Base-by-base conservation (phyloP, 1,140 invertebrate species). In the Anastatus disparis region DNA sequence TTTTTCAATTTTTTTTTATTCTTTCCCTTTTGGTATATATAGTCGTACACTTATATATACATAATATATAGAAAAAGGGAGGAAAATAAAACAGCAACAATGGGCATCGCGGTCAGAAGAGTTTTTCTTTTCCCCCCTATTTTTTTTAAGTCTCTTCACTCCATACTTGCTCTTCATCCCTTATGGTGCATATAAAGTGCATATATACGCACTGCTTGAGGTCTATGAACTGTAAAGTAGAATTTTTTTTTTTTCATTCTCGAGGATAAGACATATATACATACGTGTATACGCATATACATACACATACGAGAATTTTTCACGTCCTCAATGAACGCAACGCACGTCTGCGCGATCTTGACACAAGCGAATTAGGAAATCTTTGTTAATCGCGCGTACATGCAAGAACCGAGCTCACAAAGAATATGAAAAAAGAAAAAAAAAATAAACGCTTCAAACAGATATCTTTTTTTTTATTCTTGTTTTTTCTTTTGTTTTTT, bases 351-450 rank as follows among this genome's bases (percentile, higher is more conserved):
- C 17, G 42, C 24, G 58, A 27, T 61, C 40, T 61, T 61, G 58
- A 61, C 42, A 42, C 3, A 44, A 22, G 40, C n/a, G 13, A 26
- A 59, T 59, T 59, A 44, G 56, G 56, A 59, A 42, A 59, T 59
- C 20, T 42, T 26, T 44, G 56, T 59, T 59, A 59, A 59, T 42
- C 22, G 13, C 22, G 26, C 12, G 20, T 35, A 35, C 31, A 35
- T 35, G 31, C n/a, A n/a, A n/a, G n/a, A n/a, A n/a, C n/a, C n/a
- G n/a, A n/a, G n/a, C n/a, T n/a, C n/a, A n/a, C n/a, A n/a, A n/a
- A n/a, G n/a, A n/a, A n/a, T n/a, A n/a, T n/a, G n/a, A n/a, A n/a
- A n/a, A n/a, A n/a, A n/a, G n/a, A n/a, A n/a, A n/a, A n/a, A n/a
- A n/a, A n/a, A n/a, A n/a, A n/a, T n/a, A n/a, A n/a, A n/a, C n/a